Evolutionary conservation across 2,113 vertebrate species (phyloP), one percentile per base, ranked within the genome.

Genomic region (Cettia cetti): DNA sequence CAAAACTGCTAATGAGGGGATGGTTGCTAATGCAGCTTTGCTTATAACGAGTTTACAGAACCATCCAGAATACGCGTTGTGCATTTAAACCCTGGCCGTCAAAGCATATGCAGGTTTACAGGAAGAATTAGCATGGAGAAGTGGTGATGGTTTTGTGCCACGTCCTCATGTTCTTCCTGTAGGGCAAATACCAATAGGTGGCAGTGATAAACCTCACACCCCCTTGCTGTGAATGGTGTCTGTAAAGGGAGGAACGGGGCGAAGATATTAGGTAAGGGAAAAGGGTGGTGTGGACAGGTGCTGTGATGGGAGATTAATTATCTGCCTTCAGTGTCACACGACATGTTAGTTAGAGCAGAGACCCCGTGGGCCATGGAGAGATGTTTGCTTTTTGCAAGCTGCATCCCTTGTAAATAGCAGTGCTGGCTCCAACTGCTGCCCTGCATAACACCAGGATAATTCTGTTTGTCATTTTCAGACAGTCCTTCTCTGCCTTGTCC

Each of bases 391-490:
- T 95, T 96, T 96, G 93, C 88, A 95, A 96, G 90, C 70, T 1
- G 11, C 40, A 68, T 90, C 89, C 45, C 83, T 91, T 97, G 96
- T 97, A 98, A 98, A 98, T 97, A 98, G 95, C 96, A 97, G 47
- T 7, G 6, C 74, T 53, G 33, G 87, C 95, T 96, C 85, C 5
- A 54, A 69, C 89, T 90, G 75, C 94, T 20, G 71, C 90, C 97
- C 92, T 97, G 97, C 92, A 95, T 97, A 96, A 96, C 80, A 77
- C 7, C 4, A 57, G 85, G 60, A 95, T 98, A 96, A 97, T 98
- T 94, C 92, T 94, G 95, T 97, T 97, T 98, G 97, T 98, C 98
- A 93, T 97, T 97, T 97, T 96, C 92, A 97, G 97, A 96, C 92
- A 96, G 74, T 53, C 50, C 63, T 96, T 82, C 97, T 96, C 86